A percentile compares a stretch with the other conserved stretches of the same genome.
phyloP scores from a whole-genome alignment of 2,888 invertebrate genomes.

The Lacanobia oleracea region DNA sequence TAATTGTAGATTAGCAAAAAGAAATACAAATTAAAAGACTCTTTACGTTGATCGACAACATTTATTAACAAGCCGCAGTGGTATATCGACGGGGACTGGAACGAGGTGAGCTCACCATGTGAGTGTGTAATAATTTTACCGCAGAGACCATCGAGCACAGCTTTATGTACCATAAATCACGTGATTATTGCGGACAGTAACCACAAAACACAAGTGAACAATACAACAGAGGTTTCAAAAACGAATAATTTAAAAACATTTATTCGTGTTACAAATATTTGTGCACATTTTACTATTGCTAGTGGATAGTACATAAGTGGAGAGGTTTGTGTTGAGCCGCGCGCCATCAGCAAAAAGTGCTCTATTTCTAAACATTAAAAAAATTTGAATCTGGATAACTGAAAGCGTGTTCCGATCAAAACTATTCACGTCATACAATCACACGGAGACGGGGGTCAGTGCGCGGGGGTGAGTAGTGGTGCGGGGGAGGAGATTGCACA shows the following conservation, averaged over 20 bases:
- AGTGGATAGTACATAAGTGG: too few relatives aligned
- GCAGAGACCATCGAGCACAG: background rate
- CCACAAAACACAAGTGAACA: slow-evolving; percentile 15
- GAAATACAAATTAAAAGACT: background rate
- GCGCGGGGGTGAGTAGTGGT: slow-evolving; percentile 1
- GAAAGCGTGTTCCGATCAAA: slow-evolving; percentile 12
- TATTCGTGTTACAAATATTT: background rate
- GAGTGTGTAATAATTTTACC: background rate
- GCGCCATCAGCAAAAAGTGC: slow-evolving; percentile 16
- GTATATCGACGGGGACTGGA: too few relatives aligned
- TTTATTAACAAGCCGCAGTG: background rate
- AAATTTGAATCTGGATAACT: background rate
- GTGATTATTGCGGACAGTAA: background rate
- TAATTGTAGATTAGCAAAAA: background rate
- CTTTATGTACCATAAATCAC: slow-evolving; percentile 9
- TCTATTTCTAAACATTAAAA: slow-evolving; percentile 19
- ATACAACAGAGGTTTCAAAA: slow-evolving; percentile 8
- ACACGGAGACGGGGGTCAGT: background rate
- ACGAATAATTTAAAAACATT: background rate
- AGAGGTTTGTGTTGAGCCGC: background rate
- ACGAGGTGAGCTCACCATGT: background rate
- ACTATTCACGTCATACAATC: background rate
- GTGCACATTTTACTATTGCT: background rate
- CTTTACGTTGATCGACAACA: background rate
- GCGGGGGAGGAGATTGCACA: slow-evolving; percentile 8